phyloP scores from a whole-genome alignment of 2,888 invertebrate genomes.

The Theodoxus fluviatilis region DNA sequence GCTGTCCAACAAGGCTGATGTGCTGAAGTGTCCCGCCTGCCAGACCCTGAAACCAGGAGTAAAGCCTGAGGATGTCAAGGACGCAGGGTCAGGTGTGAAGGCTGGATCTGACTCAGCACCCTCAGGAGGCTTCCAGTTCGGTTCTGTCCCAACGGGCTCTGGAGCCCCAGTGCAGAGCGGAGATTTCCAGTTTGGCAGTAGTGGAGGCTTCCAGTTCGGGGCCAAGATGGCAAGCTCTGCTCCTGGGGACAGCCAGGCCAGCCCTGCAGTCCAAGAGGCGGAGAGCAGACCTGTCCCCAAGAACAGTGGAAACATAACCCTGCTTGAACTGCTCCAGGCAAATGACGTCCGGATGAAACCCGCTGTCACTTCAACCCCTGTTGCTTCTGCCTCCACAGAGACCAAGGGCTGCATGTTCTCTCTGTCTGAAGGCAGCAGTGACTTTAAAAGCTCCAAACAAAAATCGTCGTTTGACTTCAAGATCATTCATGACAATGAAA shows the following conservation, averaged over 20 bases:
- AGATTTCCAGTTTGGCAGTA: slow-evolving; percentile 18
- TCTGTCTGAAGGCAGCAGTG: no score
- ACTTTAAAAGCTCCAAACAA: no score
- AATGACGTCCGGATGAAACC: no score
- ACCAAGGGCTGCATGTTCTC: no score
- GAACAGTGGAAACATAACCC: no score
- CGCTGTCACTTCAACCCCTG: no score
- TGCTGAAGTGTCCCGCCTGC: slow-evolving; percentile 57
- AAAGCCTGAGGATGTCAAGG: slow-evolving; percentile 40
- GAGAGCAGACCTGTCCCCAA: no score
- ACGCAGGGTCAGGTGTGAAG: not conserved
- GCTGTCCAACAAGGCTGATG: slow-evolving; percentile 69
- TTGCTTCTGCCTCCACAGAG: slow-evolving; percentile 10
- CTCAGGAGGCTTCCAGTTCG: not conserved
- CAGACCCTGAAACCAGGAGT: slow-evolving; percentile 54
- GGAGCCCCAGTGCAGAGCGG: not conserved
- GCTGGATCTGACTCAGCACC: not conserved
- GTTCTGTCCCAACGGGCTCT: not conserved
- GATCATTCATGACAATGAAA: no score
- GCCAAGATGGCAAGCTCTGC: not conserved
- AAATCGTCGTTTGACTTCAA: no score
- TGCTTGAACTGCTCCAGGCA: no score
- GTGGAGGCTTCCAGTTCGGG: not conserved
- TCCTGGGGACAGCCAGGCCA: no score
- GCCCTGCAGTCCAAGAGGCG: no score